phyloP scores from a whole-genome alignment of 1,140 invertebrate species.

The Lucilia sericata region DNA sequence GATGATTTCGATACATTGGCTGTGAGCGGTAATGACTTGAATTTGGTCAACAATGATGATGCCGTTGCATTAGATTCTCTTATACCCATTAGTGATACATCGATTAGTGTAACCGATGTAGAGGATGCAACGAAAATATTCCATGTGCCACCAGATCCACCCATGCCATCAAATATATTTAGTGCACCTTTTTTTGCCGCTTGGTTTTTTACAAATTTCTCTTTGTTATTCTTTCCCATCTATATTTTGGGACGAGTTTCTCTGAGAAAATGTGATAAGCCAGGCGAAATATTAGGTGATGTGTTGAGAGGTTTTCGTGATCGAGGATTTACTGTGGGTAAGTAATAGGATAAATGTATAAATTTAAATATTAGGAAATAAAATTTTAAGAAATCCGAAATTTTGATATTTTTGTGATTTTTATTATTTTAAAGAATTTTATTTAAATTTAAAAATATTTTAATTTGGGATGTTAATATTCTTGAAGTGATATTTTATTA shows the following conservation, averaged over 20 bases:
- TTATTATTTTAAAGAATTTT: too few relatives aligned
- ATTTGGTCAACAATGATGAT: conserved; percentile 42
- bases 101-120: conserved; percentile 58
- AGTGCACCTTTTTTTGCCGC: conserved; percentile 94
- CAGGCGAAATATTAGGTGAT: conserved; percentile 80
- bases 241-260: conserved; percentile 82
- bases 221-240: conserved; percentile 89
- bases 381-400: too few relatives aligned
- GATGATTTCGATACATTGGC: conserved; percentile 68
- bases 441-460: too few relatives aligned
- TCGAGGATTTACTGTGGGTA: conserved; percentile 87
- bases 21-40: conserved; percentile 60
- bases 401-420: too few relatives aligned
- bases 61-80: conserved; percentile 58
- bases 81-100: conserved; percentile 69
- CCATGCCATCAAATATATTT: conserved; percentile 63
- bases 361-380: too few relatives aligned
- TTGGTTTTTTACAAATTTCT: conserved; percentile 95
- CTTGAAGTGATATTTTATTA: too few relatives aligned
- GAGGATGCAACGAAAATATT: conserved; percentile 66
- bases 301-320: conserved; percentile 86
- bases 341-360: conserved; percentile 48
- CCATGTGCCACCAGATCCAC: conserved; percentile 57
- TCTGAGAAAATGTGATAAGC: conserved; percentile 79
- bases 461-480: too few relatives aligned